A percentile compares a stretch with the other conserved stretches of the same genome.
These are phyloP conservation scores for Drosophila bocqueti DNA, from an alignment of 1,140 invertebrate genomes.

Conservation along the genomic window DNA sequence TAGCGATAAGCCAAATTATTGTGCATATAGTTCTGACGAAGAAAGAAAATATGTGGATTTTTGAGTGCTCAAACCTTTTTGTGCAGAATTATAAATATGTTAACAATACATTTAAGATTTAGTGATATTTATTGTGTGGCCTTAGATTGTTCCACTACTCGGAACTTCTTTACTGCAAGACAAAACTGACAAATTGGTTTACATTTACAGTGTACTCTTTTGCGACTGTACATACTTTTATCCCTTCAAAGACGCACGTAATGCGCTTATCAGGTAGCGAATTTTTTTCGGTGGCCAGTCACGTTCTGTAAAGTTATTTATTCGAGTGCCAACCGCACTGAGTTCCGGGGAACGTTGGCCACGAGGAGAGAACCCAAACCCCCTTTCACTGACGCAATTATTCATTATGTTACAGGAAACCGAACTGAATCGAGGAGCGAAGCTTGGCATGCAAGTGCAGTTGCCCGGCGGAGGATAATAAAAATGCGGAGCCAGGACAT, in stretches of 20 bases:
- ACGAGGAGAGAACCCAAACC: neutral
- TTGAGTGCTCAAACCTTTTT: neutral
- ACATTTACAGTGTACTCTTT: neutral
- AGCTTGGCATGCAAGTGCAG: conserved; percentile 63
- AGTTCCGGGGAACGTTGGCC: conserved; percentile 29
- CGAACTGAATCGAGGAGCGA: conserved; percentile 1
- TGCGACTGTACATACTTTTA: conserved; percentile 12
- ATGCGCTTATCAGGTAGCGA: conserved; percentile 29
- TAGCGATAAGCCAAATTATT: neutral
- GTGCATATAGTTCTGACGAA: neutral
- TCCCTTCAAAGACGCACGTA: conserved; percentile 36
- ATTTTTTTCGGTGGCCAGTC: conserved; percentile 47
- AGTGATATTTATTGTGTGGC: neutral
- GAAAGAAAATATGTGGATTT: neutral
- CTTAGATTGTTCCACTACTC: neutral
- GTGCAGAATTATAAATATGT: neutral
- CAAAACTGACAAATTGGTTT: neutral
- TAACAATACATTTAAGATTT: neutral
- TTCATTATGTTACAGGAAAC: conserved; percentile 50
- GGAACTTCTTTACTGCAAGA: too few species aligned
- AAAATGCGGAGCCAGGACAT: conserved; percentile 64
- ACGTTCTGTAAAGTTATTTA: conserved; percentile 66
- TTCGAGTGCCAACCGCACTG: conserved; percentile 31
- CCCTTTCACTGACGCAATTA: conserved; percentile 27
- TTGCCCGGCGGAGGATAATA: conserved; percentile 49